Percentiles rank a stretch among this genome's conserved stretches.
Evolutionary conservation across 2,113 vertebrate species (phyloP).

Genomic region (Rhegmatorhina hoffmannsi): DNA sequence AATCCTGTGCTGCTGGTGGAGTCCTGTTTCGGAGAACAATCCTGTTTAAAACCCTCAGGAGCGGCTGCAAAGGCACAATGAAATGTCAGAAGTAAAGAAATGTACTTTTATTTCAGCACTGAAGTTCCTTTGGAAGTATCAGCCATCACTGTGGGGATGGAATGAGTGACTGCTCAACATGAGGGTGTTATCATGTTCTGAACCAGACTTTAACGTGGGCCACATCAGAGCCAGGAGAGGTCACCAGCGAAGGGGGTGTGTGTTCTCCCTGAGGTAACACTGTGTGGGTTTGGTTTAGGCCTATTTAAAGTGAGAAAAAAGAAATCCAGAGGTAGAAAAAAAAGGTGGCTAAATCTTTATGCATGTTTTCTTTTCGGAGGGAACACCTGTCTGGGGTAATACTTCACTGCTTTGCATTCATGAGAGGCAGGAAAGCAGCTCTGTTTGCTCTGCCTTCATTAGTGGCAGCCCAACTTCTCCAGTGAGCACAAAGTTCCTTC

Average conservation of each 20-base stretch:
- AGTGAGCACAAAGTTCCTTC: neutral
- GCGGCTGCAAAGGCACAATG: neutral
- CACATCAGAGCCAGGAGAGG: neutral
- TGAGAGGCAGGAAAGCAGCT: neutral
- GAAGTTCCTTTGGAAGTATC: neutral
- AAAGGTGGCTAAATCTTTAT: neutral
- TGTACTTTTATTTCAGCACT: neutral
- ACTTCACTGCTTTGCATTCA: neutral
- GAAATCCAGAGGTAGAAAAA: neutral
- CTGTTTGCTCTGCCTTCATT: slow-evolving; percentile 26
- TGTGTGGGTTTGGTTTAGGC: neutral
- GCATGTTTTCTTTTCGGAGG: neutral
- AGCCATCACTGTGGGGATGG: neutral
- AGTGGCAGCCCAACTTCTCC: slow-evolving; percentile 1
- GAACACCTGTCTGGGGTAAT: neutral
- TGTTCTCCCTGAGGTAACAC: neutral
- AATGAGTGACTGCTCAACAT: neutral
- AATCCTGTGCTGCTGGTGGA: neutral
- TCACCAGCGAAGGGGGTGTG: neutral
- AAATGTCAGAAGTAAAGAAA: neutral
- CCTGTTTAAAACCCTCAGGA: neutral
- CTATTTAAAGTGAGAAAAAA: neutral
- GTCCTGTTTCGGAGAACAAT: neutral
- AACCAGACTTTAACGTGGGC: neutral
- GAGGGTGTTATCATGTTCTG: neutral